phyloP scores from a whole-genome alignment of 2,888 invertebrate species.

The Melolontha melolontha region DNA sequence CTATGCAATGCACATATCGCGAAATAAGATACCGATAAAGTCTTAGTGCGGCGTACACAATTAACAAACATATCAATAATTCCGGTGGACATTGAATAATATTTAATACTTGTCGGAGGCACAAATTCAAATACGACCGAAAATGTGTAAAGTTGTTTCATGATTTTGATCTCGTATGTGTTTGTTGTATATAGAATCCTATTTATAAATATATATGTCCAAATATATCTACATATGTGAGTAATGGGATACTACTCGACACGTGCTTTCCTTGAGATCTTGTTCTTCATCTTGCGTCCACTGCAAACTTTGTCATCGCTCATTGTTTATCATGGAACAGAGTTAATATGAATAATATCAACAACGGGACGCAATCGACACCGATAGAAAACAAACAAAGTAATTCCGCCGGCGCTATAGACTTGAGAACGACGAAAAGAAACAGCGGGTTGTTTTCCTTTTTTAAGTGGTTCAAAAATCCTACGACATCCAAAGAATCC shows the following conservation, averaged over 20 bases:
- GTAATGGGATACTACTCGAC: slow-evolving; percentile 30
- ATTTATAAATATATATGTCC: slow-evolving; percentile 20
- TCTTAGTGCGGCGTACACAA: not conserved
- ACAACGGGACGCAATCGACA: too few relatives aligned
- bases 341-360: too few relatives aligned
- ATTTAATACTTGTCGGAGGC: too few relatives aligned
- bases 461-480: slow-evolving; percentile 79
- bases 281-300: too few relatives aligned
- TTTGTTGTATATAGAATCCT: not conserved
- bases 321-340: too few relatives aligned
- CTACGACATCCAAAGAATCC: slow-evolving; percentile 62
- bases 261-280: slow-evolving; percentile 2
- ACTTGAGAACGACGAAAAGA: slow-evolving; percentile 55
- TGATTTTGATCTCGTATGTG: slow-evolving; percentile 3
- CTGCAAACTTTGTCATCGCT: too few relatives aligned
- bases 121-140: too few relatives aligned
- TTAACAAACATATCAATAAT: not conserved
- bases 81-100: too few relatives aligned
- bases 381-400: slow-evolving; percentile 3
- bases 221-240: slow-evolving; percentile 13
- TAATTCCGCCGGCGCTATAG: slow-evolving; percentile 6
- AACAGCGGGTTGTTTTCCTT: slow-evolving; percentile 72
- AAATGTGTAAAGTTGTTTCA: not conserved
- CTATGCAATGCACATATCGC: not conserved
- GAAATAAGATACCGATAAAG: not conserved